These are phyloP conservation scores for Oasisia sp. DNA, from an alignment of 2,888 invertebrate genomes.

Conservation along the genomic window DNA sequence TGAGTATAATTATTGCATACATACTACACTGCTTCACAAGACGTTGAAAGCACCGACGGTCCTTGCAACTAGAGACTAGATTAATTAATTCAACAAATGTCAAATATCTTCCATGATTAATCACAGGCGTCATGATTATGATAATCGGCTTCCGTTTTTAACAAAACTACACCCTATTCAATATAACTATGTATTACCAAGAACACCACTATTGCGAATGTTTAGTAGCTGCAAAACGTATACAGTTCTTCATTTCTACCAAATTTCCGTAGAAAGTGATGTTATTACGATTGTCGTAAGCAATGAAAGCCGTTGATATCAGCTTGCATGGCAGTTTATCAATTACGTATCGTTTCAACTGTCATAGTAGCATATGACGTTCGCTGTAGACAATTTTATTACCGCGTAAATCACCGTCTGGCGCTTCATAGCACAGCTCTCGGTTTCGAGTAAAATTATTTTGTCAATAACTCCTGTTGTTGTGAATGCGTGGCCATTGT, in stretches of 20 bases:
- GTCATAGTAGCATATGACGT: not conserved
- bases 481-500: not conserved
- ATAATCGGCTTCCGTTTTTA: too few relatives aligned
- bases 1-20: too few relatives aligned
- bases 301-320: not conserved
- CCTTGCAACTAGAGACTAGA: too few relatives aligned
- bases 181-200: too few relatives aligned
- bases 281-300: not conserved
- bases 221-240: too few relatives aligned
- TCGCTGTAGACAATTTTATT: not conserved
- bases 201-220: too few relatives aligned
- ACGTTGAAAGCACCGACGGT: too few relatives aligned
- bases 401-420: not conserved
- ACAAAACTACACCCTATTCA: too few relatives aligned
- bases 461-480: conserved; percentile 12
- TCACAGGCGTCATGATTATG: too few relatives aligned
- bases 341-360: not conserved
- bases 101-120: too few relatives aligned
- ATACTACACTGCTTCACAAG: too few relatives aligned
- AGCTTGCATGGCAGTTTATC: not conserved
- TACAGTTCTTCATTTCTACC: not conserved
- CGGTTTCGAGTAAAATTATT: not conserved
- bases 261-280: not conserved
- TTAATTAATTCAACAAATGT: too few relatives aligned
- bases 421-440: not conserved